Conservation (phyloP, 2,113 vertebrate genomes). For the Lamprotornis superbus region DNA sequence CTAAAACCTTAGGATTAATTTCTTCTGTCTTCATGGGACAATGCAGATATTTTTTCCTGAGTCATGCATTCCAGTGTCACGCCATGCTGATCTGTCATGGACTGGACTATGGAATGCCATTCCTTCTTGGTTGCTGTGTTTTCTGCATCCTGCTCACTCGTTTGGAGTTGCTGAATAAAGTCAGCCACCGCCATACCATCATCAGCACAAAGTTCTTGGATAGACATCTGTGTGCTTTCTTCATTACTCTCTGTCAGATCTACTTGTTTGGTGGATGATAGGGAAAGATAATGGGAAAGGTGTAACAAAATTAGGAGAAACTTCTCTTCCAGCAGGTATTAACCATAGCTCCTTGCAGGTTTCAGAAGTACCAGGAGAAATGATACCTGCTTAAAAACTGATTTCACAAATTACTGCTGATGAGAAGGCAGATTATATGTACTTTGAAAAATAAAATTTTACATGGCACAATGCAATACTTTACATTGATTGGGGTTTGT, state of each 20-base stretch:
- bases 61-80: not conserved
- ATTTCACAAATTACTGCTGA: not conserved
- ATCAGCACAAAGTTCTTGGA: not conserved
- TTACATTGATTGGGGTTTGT: not conserved
- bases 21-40: not conserved
- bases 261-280: not conserved
- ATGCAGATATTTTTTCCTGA: not conserved
- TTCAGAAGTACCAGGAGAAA: not conserved
- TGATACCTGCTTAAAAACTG: not conserved
- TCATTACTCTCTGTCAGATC: not conserved
- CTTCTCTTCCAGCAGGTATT: not conserved
- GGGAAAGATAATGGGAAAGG: not conserved
- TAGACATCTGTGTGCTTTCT: not conserved
- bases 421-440: not conserved
- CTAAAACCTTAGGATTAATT: not conserved
- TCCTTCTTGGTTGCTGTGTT: not conserved
- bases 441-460: not conserved
- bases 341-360: not conserved
- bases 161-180: not conserved
- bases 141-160: not conserved
- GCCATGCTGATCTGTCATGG: not conserved
- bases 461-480: not conserved
- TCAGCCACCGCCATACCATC: not conserved
- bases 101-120: not conserved
- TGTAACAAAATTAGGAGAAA: not conserved